phyloP scores from a whole-genome alignment of 1,140 invertebrate species.

The Rhyacophila brunnea region DNA sequence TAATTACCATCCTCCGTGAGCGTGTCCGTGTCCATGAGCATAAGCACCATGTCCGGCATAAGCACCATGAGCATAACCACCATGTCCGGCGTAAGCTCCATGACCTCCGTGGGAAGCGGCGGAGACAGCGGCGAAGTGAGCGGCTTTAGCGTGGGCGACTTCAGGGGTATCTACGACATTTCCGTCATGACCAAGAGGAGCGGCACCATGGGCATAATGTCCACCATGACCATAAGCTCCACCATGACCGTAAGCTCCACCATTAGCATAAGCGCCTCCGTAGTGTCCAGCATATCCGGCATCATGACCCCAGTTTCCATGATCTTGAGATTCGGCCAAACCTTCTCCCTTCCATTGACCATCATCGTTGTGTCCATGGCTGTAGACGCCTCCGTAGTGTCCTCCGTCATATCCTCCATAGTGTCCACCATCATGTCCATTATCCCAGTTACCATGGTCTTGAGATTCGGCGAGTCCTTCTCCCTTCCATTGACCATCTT shows the following conservation, averaged over 20 bases:
- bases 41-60: neutral
- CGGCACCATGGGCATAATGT: slow-evolving; percentile 33
- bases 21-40: slow-evolving; percentile 28
- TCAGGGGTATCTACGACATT: slow-evolving; percentile 49
- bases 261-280: slow-evolving; percentile 8
- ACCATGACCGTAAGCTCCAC: neutral
- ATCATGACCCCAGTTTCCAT: neutral
- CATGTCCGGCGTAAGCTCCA: slow-evolving; percentile 15
- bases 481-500: slow-evolving; percentile 25
- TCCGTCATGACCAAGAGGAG: slow-evolving; percentile 36
- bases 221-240: slow-evolving; percentile 5
- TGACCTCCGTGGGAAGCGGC: slow-evolving; percentile 31
- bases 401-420: slow-evolving; percentile 3
- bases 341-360: slow-evolving; percentile 5
- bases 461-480: slow-evolving; percentile 27
- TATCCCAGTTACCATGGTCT: slow-evolving; percentile 15
- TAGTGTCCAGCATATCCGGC: no score
- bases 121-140: slow-evolving; percentile 45
- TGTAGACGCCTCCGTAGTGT: neutral
- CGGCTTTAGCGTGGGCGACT: slow-evolving; percentile 48
- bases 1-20: no score
- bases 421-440: neutral
- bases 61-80: no score
- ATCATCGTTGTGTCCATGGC: slow-evolving; percentile 14
- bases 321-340: slow-evolving; percentile 18